Conservation (phyloP, 2,797 vertebrate genomes). For the Aldrovandia affinis region DNA sequence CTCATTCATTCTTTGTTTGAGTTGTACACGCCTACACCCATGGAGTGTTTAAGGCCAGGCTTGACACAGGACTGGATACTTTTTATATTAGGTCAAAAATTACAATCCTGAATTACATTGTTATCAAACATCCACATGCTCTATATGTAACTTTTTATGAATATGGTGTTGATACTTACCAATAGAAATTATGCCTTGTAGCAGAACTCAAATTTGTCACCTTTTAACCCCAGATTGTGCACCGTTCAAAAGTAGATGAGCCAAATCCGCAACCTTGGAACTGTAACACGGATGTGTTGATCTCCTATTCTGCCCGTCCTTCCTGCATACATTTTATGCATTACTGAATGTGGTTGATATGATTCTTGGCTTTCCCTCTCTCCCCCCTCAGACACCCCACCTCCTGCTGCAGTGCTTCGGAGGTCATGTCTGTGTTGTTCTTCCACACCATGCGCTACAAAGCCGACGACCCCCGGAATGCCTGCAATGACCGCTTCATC, state of each 20-base stretch:
- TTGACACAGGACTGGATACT: neutral
- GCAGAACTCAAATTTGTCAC: neutral
- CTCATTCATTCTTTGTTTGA: neutral
- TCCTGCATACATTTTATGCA: constrained; percentile 9
- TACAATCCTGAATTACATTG: neutral
- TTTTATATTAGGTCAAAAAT: neutral
- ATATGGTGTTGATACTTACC: neutral
- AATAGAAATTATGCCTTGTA: neutral
- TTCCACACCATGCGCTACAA: constrained; percentile 88
- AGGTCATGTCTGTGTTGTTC: constrained; percentile 88
- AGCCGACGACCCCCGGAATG: constrained; percentile 75
- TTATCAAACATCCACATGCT: neutral
- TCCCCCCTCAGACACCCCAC: constrained; percentile 77
- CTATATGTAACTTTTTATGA: neutral
- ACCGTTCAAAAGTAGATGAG: neutral
- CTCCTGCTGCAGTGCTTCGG: constrained; percentile 87
- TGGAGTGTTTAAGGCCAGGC: too few species aligned
- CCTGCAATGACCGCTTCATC: constrained; percentile 85
- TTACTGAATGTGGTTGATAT: neutral
- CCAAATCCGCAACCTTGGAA: neutral
- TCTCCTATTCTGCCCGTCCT: constrained; percentile 2
- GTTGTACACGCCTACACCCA: too few species aligned
- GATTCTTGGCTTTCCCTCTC: neutral
- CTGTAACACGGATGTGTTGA: constrained; percentile 36
- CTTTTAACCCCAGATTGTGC: neutral